phyloP scores from a whole-genome alignment of 2,888 invertebrate genomes.

The Andrena dorsata region DNA sequence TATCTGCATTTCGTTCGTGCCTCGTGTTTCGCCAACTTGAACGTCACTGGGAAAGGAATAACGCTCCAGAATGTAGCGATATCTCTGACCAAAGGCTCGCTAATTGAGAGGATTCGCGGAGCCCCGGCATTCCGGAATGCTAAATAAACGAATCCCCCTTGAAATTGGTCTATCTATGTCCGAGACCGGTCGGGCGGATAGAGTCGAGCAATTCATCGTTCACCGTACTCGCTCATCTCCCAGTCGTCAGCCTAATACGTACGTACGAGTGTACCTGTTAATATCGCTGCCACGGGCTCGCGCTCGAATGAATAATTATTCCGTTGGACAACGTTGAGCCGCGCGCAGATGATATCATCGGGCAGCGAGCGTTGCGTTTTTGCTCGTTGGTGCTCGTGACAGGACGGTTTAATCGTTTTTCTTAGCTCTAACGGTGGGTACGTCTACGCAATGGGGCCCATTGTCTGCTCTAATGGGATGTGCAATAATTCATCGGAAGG shows the following conservation, averaged over 20 bases:
- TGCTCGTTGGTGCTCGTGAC: slow-evolving; percentile 21
- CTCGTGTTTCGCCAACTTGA: neutral
- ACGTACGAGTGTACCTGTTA: slow-evolving; percentile 15
- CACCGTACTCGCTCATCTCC: neutral
- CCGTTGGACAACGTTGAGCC: slow-evolving; percentile 11
- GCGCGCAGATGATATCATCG: slow-evolving; percentile 35
- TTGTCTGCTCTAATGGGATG: slow-evolving; percentile 64
- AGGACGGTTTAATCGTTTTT: slow-evolving; percentile 45
- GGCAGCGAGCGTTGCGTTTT: slow-evolving; percentile 3
- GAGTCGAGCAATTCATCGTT: slow-evolving; percentile 1
- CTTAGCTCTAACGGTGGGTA: slow-evolving; percentile 37
- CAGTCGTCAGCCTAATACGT: neutral
- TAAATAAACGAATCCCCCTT: neutral
- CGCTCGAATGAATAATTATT: slow-evolving; percentile 32
- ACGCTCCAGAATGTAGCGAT: neutral
- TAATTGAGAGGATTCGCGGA: neutral
- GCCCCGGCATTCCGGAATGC: neutral
- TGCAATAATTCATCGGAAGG: slow-evolving; percentile 68
- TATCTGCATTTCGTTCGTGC: slow-evolving; percentile 19
- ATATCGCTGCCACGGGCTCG: slow-evolving; percentile 2
- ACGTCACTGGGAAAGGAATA: neutral
- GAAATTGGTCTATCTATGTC: neutral
- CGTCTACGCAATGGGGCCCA: slow-evolving; percentile 49
- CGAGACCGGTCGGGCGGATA: neutral
- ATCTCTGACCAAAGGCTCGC: neutral